phyloP scores from a whole-genome alignment of 2,113 vertebrate species.

The Albula glossodonta region DNA sequence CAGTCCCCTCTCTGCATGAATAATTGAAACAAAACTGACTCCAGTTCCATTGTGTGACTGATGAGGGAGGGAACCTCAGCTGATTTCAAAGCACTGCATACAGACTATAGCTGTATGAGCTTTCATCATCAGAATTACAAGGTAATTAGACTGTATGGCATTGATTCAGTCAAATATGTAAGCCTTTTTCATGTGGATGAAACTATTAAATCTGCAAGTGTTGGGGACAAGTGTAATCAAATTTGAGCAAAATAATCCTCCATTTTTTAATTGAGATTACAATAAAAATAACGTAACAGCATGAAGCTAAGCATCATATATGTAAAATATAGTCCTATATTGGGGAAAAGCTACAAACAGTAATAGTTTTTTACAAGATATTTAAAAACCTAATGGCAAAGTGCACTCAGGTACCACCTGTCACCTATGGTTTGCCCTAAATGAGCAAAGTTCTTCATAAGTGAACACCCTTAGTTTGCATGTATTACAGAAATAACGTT shows the following conservation, averaged over 20 bases:
- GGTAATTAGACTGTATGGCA: neutral
- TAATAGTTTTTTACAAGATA: too few species aligned
- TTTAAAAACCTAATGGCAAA: too few species aligned
- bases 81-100: neutral
- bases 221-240: neutral
- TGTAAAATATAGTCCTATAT: too few species aligned
- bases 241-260: neutral
- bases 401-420: too few species aligned
- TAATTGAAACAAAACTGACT: slow-evolving; percentile 23
- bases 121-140: neutral
- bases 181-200: neutral
- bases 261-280: neutral
- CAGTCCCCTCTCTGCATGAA: slow-evolving; percentile 11
- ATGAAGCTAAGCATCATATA: neutral
- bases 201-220: neutral
- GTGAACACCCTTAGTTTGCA: too few species aligned
- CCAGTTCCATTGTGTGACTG: neutral
- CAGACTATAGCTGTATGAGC: neutral
- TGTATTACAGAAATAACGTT: too few species aligned
- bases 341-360: too few species aligned
- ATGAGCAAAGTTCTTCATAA: too few species aligned
- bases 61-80: neutral
- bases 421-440: too few species aligned
- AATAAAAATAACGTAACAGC: neutral
- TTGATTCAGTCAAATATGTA: neutral